Evolutionary conservation across 1,140 invertebrate genomes (phyloP), one percentile per base, ranked within the genome.

Genomic region (Harpegnathos saltator): DNA sequence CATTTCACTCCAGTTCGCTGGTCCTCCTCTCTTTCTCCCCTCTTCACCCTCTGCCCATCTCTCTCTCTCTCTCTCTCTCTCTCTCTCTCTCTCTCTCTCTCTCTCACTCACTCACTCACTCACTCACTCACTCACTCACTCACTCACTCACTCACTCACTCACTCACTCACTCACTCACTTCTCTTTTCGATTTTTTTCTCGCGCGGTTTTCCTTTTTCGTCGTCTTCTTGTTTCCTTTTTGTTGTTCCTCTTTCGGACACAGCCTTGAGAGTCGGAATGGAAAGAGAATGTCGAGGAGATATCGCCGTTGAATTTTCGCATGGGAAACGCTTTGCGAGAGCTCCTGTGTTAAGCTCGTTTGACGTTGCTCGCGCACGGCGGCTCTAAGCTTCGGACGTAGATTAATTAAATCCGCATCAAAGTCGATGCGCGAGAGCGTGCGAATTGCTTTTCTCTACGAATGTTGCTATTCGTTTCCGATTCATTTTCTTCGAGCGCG

Each of bases 391-490:
- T 63, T 38, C 62, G 26, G 58, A 74, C 61, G 44, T 58, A 78
- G 50, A 72, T 69, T 75, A 84, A 83, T 63, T 80, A 80, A 80
- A 80, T 80, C 63, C 75, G 65, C 75, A 80, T 80, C 75, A 80
- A 80, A 71, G 75, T 80, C 75, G 75, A 80, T 71, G 75, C 75
- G 54, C 75, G 33, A 78, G 63, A 78, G 75, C 65, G 65, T 71
- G 75, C 75, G 75, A 80, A 80, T 80, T 80, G 65, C 75, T 71
- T 69, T 59, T 56, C 75, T 59, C 75, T n/a, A n/a, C n/a, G n/a
- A 65, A 80, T 80, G 75, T 80, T 78, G 63, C 63, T 58, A 71
- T 80, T 80, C 75, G 52, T 80, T 80, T 80, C 65, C 65, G 69
- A 80, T 80, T 71, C 75, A 80, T 80, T 71, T 80, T 80, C 75